These are phyloP conservation scores for Stenichneumon culpator DNA, from an alignment of 2,888 invertebrate genomes.

Conservation along the genomic window DNA sequence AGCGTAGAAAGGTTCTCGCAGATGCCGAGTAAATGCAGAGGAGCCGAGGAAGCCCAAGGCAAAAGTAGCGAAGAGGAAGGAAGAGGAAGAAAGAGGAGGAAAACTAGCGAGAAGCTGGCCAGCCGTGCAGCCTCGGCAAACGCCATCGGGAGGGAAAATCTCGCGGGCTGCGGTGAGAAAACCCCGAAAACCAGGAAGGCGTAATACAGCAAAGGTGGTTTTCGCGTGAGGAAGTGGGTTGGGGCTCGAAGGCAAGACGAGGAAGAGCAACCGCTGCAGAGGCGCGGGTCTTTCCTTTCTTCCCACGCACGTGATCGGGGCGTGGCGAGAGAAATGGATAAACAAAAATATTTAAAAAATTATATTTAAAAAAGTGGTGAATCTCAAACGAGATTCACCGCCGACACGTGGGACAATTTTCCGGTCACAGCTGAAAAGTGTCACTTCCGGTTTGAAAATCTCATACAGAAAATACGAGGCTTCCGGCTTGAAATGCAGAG, in stretches of 20 bases:
- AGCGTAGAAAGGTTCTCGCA: neutral
- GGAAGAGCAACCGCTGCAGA: constrained; percentile 43
- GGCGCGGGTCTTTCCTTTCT: constrained; percentile 60
- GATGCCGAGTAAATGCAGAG: constrained; percentile 10
- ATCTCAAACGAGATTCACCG: too few species aligned
- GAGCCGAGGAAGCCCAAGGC: constrained; percentile 17
- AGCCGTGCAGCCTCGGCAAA: neutral
- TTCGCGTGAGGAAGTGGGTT: neutral
- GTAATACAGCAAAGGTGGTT: constrained; percentile 3
- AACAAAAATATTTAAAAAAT: constrained; percentile 19
- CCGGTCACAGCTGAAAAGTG: too few species aligned
- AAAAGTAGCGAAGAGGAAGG: constrained; percentile 4
- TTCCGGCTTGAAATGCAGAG: neutral
- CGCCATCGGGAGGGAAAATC: neutral
- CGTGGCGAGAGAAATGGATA: constrained; percentile 56
- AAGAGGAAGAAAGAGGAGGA: neutral
- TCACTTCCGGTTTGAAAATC: too few species aligned
- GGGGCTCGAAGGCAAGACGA: constrained; percentile 49
- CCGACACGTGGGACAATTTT: too few species aligned
- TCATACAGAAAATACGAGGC: too few species aligned
- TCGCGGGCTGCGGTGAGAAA: neutral
- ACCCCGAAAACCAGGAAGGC: neutral
- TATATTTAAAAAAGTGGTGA: too few species aligned
- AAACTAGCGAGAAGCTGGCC: neutral
- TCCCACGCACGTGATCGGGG: constrained; percentile 73